Evolutionary conservation across 2,888 invertebrate genomes (phyloP), one percentile per base, ranked within the genome.

Genomic region (Patella pellucida): DNA sequence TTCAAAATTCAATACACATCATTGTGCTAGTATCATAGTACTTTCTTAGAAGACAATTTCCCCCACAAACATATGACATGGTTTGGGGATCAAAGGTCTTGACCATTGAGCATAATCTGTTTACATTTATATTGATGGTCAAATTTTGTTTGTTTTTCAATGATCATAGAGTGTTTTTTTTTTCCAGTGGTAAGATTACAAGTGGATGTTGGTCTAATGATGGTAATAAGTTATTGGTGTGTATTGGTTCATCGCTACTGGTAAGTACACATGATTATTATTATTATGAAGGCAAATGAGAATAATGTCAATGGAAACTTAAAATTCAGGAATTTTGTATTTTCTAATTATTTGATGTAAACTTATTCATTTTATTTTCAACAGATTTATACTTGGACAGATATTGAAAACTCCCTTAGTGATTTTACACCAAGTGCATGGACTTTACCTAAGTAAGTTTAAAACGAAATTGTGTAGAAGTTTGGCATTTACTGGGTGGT

Each of bases 151-250:
- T 23, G 19, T 62, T 62, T 3, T 62, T 11, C 23, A 23, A 9
- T 62, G 14, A 62, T 62, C 23, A 54, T 19, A 19, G 50, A 68
- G 16, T 62, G 52, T 27, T 9, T 74, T 68, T 73, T 69, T 76
- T 31, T 79, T 83, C 14, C 81, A 89, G 89, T 79, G 87, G 85
- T 27, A 87, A 83, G 76, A 86, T 89, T 19, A 79, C 82, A 3
- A 86, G 87, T 84, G 89, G 89, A 0, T 83, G 85, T 68, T 89
- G 89, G 89, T 82, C 86, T 70, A 77, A 80, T 14, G 86, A 88
- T 83, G 89, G 89, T 3, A 80, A 75, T n/a, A 84, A 81, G 62
- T 80, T 89, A 27, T 81, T 88, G 19, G 62, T 89, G 1, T 86
- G 87, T 80, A 81, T 86, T 56, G 86, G 85, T 11, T 79, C 87